These are phyloP conservation scores for Pristionchus exspectatus DNA, from an alignment of 2,888 invertebrate genomes.

Conservation along the genomic window DNA sequence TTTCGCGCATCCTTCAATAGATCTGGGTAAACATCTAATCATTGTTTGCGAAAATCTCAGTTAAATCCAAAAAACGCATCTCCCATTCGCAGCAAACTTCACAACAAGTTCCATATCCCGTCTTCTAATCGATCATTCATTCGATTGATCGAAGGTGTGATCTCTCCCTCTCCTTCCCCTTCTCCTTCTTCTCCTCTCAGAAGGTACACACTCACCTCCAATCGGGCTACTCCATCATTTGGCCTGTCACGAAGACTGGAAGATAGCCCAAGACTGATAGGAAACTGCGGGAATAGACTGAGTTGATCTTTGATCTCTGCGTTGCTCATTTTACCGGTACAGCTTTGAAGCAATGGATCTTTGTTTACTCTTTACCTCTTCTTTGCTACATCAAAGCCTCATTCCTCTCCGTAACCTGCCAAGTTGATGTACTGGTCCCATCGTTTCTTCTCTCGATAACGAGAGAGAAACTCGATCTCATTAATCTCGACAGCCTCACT, in stretches of 20 bases:
- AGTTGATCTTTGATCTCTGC: not conserved
- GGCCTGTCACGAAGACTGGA: not conserved
- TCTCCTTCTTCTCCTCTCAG: not conserved
- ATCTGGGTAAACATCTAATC: too few relatives aligned
- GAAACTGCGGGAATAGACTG: too few relatives aligned
- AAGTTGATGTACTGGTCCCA: not conserved
- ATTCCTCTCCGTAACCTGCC: not conserved
- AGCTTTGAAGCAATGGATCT: not conserved
- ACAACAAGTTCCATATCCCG: not conserved
- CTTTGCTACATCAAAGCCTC: too few relatives aligned
- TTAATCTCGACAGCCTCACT: slow-evolving; percentile 32
- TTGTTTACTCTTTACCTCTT: too few relatives aligned
- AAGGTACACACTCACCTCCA: slow-evolving; percentile 38
- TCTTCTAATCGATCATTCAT: not conserved
- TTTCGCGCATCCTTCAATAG: not conserved
- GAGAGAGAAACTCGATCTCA: slow-evolving; percentile 18
- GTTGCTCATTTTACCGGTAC: not conserved
- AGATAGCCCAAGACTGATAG: not conserved
- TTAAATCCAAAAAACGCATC: not conserved
- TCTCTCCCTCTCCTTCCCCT: not conserved
- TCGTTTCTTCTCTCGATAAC: not conserved
- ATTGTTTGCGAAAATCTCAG: not conserved
- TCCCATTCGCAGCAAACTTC: too few relatives aligned
- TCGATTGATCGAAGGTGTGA: slow-evolving; percentile 24
- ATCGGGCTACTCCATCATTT: slow-evolving; percentile 10